A percentile compares a stretch with the other conserved stretches of the same genome.
Evolutionary conservation across 2,797 vertebrate species (phyloP).

Genomic region (Morus bassanus): DNA sequence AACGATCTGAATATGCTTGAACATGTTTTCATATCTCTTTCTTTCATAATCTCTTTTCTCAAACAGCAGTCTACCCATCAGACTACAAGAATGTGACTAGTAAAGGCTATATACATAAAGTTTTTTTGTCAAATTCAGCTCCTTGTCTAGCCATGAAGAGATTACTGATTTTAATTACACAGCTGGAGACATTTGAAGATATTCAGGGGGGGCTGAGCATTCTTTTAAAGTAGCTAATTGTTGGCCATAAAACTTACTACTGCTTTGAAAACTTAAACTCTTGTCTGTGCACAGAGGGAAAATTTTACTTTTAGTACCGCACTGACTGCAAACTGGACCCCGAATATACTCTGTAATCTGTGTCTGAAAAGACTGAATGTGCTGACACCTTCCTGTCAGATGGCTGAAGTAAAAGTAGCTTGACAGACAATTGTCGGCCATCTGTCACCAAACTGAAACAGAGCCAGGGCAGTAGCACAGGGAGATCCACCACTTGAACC

Average conservation of each 20-base stretch:
- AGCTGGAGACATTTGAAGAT: neutral
- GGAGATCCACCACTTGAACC: neutral
- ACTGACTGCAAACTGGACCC: neutral
- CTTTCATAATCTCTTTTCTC: neutral
- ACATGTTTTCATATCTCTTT: neutral
- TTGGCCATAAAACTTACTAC: neutral
- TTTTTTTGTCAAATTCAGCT: neutral
- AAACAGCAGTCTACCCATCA: neutral
- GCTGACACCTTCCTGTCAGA: neutral
- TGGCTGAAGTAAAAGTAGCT: neutral
- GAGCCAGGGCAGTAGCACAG: neutral
- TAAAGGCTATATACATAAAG: neutral
- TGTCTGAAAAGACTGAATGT: neutral
- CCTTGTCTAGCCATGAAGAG: neutral
- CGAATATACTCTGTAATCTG: neutral
- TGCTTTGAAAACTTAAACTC: neutral
- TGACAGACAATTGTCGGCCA: neutral
- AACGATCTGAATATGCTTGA: neutral
- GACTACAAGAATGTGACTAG: neutral
- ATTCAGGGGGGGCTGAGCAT: neutral
- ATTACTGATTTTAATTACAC: neutral
- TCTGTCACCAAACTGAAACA: neutral
- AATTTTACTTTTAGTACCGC: neutral
- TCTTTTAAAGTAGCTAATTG: neutral
- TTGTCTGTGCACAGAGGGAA: neutral